Evolutionary conservation across 2,888 invertebrate species (phyloP).

Genomic region (Torymus aiolomorphi): DNA sequence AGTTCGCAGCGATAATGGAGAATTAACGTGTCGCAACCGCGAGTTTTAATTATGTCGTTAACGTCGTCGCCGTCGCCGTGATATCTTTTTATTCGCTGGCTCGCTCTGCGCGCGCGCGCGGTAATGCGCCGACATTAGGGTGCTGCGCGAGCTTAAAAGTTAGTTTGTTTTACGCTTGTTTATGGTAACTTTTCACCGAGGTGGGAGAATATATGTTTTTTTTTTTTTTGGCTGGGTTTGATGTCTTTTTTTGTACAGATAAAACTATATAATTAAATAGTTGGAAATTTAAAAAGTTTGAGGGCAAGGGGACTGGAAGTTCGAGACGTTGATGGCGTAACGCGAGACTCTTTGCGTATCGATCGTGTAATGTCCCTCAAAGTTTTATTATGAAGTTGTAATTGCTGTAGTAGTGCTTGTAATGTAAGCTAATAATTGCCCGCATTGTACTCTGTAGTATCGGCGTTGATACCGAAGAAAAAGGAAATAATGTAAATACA

Average conservation of each 20-base stretch:
- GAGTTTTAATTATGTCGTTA: constrained; percentile 49
- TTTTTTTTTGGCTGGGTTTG: neutral
- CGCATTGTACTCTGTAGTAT: no score
- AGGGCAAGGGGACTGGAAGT: no score
- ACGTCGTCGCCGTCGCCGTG: neutral
- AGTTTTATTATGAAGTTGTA: no score
- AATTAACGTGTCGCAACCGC: constrained; percentile 42
- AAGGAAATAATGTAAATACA: no score
- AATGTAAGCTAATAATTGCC: no score
- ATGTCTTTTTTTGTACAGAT: neutral
- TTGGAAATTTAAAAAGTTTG: neutral
- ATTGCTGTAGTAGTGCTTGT: no score
- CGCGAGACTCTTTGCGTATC: neutral
- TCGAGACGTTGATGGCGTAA: neutral
- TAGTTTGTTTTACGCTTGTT: constrained; percentile 7
- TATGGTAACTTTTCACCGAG: neutral
- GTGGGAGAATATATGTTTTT: neutral
- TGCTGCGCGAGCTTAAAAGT: neutral
- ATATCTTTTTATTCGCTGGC: constrained; percentile 26
- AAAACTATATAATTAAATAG: neutral
- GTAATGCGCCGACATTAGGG: neutral
- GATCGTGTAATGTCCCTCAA: neutral
- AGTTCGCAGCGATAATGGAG: constrained; percentile 36
- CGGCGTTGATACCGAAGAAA: no score
- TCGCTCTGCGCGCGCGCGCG: no score